Base-by-base conservation (phyloP, 2,113 vertebrate genomes). In the Glareola pratincola region DNA sequence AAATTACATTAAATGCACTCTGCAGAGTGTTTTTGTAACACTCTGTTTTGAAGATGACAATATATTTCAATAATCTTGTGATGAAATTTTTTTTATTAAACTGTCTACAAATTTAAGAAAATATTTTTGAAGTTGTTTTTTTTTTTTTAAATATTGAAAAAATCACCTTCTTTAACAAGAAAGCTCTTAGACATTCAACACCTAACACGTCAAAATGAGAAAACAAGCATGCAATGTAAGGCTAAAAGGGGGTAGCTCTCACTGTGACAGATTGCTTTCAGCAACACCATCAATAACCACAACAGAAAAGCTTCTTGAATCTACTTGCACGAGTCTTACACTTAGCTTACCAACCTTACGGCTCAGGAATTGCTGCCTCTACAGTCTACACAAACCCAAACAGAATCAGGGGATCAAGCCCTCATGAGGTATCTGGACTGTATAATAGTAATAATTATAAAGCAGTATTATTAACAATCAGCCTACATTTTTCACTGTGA, bases 401-500 rank as follows among this genome's bases (percentile, higher is more conserved):
- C 21, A 41, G 89, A 86, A 89, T 74, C 91, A 95, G 37, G 68
- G 86, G 89, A 95, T 96, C 95, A 37, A 67, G 73, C 59, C 80
- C 91, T 86, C 89, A 47, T 92, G 91, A 96, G 88, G 72, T 94
- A 95, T 84, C 91, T 96, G 91, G 79, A 97, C 89, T 96, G 83
- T 95, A 95, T 91, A 94, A 96, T n/a, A 93, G 79, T 66, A 96
- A 94, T 94, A 96, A 95, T 96, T 97, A 88, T 66, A 95, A 57
- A 95, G 87, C 27, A 37, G 87, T 79, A 88, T 94, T 94, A 97
- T 85, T 94, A 91, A 92, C 93, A 76, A 92, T 87, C 92, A 94
- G 92, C 78, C 92, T 85, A 62, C 92, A 92, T 97, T 96, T 96
- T 96, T 95, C 96, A 96, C 93, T 88, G 92, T 95, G 94, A 97